Base-by-base conservation (phyloP, 2,113 vertebrate genomes). In the Gambusia holbrooki region DNA sequence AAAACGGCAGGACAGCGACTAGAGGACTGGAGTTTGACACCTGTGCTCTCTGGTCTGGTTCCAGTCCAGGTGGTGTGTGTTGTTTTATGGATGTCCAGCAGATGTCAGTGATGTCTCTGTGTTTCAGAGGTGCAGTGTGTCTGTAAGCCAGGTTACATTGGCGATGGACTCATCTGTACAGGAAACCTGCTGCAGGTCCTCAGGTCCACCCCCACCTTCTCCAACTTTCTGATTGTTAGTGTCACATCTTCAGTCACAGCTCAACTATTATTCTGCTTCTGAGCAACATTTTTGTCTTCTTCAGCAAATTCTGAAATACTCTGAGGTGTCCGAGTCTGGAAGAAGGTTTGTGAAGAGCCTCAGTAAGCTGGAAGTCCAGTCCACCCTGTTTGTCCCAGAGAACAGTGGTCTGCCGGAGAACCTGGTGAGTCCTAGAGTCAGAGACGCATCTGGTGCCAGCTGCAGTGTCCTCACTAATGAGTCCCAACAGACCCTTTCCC, bases 131-230 rank as follows among this genome's bases (percentile, higher is more conserved):
- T 98, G 82, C 92, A 90, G 71, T 99, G 98, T 67, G 95, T 94
- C 74, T 99, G 98, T 93, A 95, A 95, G 67, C 66, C 11, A 0
- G 98, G 97, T 81, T 98, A 96, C 0, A 87, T 96, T 62, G 98
- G 97, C 29, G 95, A 99, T 0, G 97, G 98, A 42, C 87, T 92
- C 87, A 92, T 87, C 2, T 99, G 98, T 48, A 96, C 86, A 0
- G 97, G 98, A 48, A 98, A 97, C 90, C 88, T 99, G 79, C 86
- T 99, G 74, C 97, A 99, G 90, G 96, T 99, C 74, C 94, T 99
- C 54, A 90, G 73, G 64, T 92, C 95, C 80, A 92, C 90, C 4
- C 94, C 96, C 1, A 90, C 82, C 0, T 94, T 98, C 90, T 95
- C 94, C 22, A 96, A 95, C 88, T 99, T 99, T 92, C 86, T 97